Conservation (phyloP, 2,888 invertebrate genomes). For the Clunio marinus region DNA sequence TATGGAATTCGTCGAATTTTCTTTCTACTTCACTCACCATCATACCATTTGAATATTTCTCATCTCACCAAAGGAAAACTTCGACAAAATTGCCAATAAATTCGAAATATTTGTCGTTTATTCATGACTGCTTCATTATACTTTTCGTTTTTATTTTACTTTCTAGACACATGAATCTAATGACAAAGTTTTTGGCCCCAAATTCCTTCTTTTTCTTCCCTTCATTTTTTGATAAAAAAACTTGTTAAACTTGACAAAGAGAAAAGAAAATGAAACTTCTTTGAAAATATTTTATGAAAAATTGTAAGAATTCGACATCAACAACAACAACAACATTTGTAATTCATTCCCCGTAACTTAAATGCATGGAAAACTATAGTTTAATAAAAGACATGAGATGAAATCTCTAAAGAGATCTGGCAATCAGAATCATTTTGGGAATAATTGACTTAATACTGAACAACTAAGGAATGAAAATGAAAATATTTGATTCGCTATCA, state of each 20-base stretch:
- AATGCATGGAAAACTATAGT: no score
- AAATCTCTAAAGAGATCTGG: no score
- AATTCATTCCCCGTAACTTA: no score
- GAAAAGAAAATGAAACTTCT: constrained; percentile 30
- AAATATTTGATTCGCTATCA: constrained; percentile 28
- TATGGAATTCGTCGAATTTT: not conserved
- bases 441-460: no score
- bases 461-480: not conserved
- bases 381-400: no score
- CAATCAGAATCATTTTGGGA: no score
- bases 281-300: constrained; percentile 1
- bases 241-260: not conserved
- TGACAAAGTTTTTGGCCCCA: not conserved
- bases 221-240: not conserved
- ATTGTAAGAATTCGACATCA: no score
- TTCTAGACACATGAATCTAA: not conserved
- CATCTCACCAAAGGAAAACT: no score
- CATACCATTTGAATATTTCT: not conserved
- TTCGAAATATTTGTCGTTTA: not conserved
- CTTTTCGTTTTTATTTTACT: not conserved
- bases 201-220: not conserved
- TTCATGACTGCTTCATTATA: constrained; percentile 7
- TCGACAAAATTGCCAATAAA: constrained; percentile 3
- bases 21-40: not conserved
- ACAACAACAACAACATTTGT: no score